Evolutionary conservation across 2,888 invertebrate species (phyloP).

Genomic region (Agonum fuliginosum): DNA sequence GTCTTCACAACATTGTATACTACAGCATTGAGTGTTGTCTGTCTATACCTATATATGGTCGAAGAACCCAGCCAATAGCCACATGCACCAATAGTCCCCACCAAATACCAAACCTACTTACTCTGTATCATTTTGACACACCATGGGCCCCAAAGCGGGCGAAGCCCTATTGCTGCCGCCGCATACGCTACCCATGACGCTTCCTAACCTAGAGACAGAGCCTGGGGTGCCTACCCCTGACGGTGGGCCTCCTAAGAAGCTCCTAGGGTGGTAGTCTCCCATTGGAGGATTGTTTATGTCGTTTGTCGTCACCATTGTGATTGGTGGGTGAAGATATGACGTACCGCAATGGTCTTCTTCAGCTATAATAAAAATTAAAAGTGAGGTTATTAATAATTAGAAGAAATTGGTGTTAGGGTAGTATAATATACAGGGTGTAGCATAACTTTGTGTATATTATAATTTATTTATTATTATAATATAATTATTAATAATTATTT

Average conservation of each 20-base stretch:
- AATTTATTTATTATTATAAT: too few species aligned
- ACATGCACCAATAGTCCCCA: not conserved
- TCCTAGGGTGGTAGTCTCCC: constrained; percentile 68
- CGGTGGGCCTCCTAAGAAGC: constrained; percentile 63
- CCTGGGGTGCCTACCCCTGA: not conserved
- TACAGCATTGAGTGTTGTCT: too few species aligned
- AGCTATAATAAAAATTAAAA: constrained; percentile 72
- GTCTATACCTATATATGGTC: too few species aligned
- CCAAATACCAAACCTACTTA: constrained; percentile 43
- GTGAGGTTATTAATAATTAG: not conserved
- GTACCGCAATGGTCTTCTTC: constrained; percentile 82
- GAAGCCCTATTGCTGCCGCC: constrained; percentile 70
- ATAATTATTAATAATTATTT: too few species aligned
- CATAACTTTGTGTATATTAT: too few species aligned
- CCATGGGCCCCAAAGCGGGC: constrained; percentile 70
- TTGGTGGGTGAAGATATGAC: constrained; percentile 68
- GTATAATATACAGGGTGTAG: too few species aligned
- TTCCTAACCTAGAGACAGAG: constrained; percentile 70
- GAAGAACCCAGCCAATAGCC: too few species aligned
- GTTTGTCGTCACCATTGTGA: constrained; percentile 72
- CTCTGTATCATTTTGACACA: constrained; percentile 51
- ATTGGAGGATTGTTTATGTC: constrained; percentile 75
- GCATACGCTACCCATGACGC: constrained; percentile 69
- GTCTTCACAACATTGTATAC: too few species aligned
- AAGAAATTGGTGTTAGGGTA: too few species aligned